Base-by-base conservation (phyloP, 2,888 invertebrate genomes). In the Microdon myrmicae region DNA sequence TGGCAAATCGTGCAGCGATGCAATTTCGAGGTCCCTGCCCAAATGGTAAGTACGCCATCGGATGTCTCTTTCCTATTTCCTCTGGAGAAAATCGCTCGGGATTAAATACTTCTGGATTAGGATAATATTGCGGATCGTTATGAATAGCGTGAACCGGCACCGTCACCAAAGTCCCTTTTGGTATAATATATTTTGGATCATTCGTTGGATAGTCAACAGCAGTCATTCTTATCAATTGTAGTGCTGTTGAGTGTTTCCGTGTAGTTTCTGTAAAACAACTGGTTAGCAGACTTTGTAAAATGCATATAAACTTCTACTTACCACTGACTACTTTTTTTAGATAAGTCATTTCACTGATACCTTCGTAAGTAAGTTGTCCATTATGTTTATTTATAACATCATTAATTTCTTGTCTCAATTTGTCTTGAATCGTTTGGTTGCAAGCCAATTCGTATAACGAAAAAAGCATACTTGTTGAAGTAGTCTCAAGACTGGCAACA, bases 161-260 rank as follows among this genome's bases (percentile, higher is more conserved):
- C 2, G 71, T 26, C 1, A 75, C 68, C n/a, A n/a, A n/a, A n/a
- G n/a, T n/a, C n/a, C n/a, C n/a, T n/a, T n/a, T n/a, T n/a, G n/a
- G n/a, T n/a, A 83, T 79, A 2, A 76, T 71, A 31, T 81, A 68
- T 22, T 79, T 73, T 1, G 74, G 79, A 38, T 79, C 74, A 0
- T 82, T 80, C 16, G 83, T 61, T 47, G 72, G 76, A 69, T 82
- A 83, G 28, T 81, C 76, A 53, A 78, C 79, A 37, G 79, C 81
- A 49, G 82, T 81, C 43, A 79, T 73, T 35, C 84, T 76, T 68
- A 81, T 81, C 35, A 83, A 67, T 1, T 78, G 73, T 1, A 82
- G 76, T 73, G 81, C 75, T 1, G 83, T 81, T 9, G 84, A 83
- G 68, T 83, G 78, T 70, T 81, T 81, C 23, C 84, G 77, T 75